Base-by-base conservation (phyloP, 2,113 vertebrate species). In the Porphyrio hochstetteri region DNA sequence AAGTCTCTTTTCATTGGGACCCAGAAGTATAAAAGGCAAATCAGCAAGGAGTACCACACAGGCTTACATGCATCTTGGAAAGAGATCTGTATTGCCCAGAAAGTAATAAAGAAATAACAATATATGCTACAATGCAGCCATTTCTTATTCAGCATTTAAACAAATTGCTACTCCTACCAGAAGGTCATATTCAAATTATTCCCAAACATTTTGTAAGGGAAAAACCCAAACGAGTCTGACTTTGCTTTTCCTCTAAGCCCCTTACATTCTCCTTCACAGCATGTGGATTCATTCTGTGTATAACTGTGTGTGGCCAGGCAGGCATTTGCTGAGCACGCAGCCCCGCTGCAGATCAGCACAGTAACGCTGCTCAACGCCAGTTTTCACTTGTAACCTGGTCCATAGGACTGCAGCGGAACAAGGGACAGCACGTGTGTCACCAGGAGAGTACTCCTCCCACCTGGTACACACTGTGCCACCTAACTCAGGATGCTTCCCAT, bases 91-190 rank as follows among this genome's bases (percentile, higher is more conserved):
- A 89, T 36, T 60, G 76, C 46, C 57, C 46, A 86, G 61, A 68
- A 44, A 94, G 78, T 64, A 94, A 92, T 35, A 46, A 75, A 60
- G 95, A 71, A 71, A 64, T 50, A 40, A 70, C n/a, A 69, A 94
- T 4, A 23, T 18, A 90, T 80, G 71, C 65, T 74, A 85, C 50
- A 88, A 56, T 8, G 33, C 24, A 64, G 82, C 46, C 40, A 56
- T 77, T 94, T 76, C 65, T 86, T 76, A 92, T n/a, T 85, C 85
- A 92, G 63, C 82, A 92, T 95, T 97, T 92, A 95, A 95, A 78
- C 2, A 8, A 56, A 91, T 52, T 96, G 57, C 85, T 97, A 42
- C 91, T 95, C 72, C 93, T 95, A 92, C 40, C 75, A 86, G 91
- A 96, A 96, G 61, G 75, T 90, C 84, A 80, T 64, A 95, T 88